phyloP scores from a whole-genome alignment of 2,113 vertebrate species.

The Ailuropoda melanoleuca region DNA sequence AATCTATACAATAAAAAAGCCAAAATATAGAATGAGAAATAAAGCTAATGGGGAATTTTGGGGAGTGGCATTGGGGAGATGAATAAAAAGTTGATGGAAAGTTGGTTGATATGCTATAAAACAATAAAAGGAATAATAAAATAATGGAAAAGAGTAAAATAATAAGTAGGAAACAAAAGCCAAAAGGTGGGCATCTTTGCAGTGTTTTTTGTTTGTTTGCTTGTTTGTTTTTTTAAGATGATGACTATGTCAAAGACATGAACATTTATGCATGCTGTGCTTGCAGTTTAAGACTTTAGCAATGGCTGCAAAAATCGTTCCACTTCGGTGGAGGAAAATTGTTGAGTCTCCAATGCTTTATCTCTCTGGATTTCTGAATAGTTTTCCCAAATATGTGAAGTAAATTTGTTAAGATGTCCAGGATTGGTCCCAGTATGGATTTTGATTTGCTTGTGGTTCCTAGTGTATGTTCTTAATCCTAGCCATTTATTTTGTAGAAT shows the following conservation, averaged over 20 bases:
- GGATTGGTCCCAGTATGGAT: background rate
- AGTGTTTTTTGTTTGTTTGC: background rate
- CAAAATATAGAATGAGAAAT: background rate
- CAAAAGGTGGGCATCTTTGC: background rate
- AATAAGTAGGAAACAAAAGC: background rate
- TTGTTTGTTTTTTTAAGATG: background rate
- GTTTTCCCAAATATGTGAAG: background rate
- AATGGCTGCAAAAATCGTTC: background rate
- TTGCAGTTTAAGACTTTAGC: constrained; percentile 1
- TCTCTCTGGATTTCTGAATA: background rate
- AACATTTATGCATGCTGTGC: background rate
- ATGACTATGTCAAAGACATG: background rate
- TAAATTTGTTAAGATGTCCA: background rate
- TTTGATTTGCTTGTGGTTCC: background rate
- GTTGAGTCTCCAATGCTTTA: background rate
- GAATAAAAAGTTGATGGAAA: background rate
- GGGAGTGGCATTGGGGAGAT: background rate
- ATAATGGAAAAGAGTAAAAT: background rate
- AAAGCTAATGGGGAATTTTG: background rate
- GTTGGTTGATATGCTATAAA: background rate
- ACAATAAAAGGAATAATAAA: background rate
- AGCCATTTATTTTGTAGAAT: background rate
- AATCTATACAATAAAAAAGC: background rate
- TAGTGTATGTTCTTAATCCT: background rate
- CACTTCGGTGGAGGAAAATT: background rate